Evolutionary conservation across 1,140 invertebrate species (phyloP).

Genomic region (Nasonia vitripennis): DNA sequence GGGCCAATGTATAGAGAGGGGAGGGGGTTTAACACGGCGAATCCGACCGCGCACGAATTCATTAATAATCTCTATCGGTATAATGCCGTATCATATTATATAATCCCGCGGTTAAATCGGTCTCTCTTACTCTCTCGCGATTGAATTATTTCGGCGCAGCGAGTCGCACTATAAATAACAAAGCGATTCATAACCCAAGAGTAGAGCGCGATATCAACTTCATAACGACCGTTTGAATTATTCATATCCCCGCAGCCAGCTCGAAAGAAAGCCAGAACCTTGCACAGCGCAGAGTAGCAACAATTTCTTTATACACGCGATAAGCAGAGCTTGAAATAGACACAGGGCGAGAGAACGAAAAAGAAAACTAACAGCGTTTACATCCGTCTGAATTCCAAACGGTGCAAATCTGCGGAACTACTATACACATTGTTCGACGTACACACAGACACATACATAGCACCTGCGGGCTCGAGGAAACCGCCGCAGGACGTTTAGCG

Average conservation of each 20-base stretch:
- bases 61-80: neutral
- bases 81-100: neutral
- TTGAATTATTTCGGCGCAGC: neutral
- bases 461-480: neutral
- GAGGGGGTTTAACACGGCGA: neutral
- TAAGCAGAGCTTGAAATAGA: no score
- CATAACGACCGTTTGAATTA: neutral
- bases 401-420: no score
- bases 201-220: neutral
- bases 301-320: no score
- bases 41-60: neutral
- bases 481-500: constrained; percentile 20
- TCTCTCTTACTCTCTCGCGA: no score
- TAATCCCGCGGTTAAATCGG: neutral
- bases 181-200: neutral
- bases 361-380: no score
- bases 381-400: no score
- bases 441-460: neutral
- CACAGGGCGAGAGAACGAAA: no score
- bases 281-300: no score
- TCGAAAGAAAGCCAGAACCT: no score
- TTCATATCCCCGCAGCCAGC: neutral
- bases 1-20: no score
- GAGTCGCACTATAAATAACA: neutral
- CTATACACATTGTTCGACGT: neutral